These are phyloP conservation scores for Odontamblyopus lacepedii DNA, from an alignment of 2,797 vertebrate genomes.

Conservation along the genomic window DNA sequence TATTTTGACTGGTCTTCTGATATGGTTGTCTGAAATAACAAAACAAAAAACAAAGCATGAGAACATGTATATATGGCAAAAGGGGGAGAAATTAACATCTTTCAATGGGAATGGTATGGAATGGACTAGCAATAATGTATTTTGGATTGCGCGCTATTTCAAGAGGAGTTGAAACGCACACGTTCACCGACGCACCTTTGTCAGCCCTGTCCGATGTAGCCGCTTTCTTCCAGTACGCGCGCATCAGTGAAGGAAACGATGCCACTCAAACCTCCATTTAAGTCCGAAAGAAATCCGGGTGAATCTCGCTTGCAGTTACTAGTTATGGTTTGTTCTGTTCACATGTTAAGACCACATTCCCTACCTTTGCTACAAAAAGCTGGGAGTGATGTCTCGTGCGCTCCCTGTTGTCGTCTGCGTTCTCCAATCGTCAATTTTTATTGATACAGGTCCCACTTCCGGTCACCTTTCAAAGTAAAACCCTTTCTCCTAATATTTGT, in stretches of 20 bases:
- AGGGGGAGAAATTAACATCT: neutral
- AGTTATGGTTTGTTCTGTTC: neutral
- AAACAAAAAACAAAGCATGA: constrained; percentile 23
- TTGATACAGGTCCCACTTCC: constrained; percentile 6
- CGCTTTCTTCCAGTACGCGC: neutral
- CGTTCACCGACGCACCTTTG: constrained; percentile 19
- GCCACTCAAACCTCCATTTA: neutral
- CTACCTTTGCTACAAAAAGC: constrained; percentile 32
- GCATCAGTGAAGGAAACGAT: neutral
- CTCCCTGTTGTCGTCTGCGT: constrained; percentile 59
- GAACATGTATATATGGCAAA: neutral
- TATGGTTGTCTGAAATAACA: constrained; percentile 13
- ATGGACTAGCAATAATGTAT: neutral
- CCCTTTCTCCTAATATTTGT: neutral
- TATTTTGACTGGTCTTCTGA: constrained; percentile 18
- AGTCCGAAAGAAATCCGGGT: neutral
- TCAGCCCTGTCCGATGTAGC: constrained; percentile 3
- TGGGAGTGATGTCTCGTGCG: constrained; percentile 37
- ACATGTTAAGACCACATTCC: neutral
- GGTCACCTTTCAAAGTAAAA: constrained; percentile 26
- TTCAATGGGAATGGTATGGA: neutral
- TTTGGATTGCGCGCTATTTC: neutral
- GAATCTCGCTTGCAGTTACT: neutral
- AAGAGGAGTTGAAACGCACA: neutral
- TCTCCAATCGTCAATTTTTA: neutral